Evolutionary conservation across 2,888 invertebrate species (phyloP), one percentile per base, ranked within the genome.

Genomic region (Andrena minutula): DNA sequence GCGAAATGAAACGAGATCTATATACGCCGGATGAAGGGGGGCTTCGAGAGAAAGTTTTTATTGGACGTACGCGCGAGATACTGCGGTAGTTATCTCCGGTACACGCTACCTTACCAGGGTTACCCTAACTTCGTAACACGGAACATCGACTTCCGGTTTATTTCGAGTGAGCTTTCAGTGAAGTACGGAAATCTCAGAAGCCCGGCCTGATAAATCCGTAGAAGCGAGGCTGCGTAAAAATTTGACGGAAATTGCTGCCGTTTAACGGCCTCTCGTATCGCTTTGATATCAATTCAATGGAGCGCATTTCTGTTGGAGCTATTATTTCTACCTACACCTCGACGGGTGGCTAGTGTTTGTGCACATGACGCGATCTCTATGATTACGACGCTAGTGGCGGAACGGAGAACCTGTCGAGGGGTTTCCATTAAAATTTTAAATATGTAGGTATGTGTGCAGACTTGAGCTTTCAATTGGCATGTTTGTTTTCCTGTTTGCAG

Each of bases 11-110:
- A 88, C 75, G 76, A 82, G 77, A 82, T 83, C 74, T 85, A 82
- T 85, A 83, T 71, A 80, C 66, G 77, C 51, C 28, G 66, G 75
- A 76, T 60, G 78, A 71, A 66, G 63, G 32, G 78, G 66, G 79
- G 79, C 68, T 86, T 87, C 84, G 66, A 23, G 70, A 58, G 72
- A 80, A 88, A 89, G 85, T 88, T 88, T 88, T 89, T 88, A 89
- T 88, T 89, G 87, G 79, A 83, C 71, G 66, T 80, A 79, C 65
- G 83, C 64, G 72, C 80, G 66, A 76, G 82, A 77, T 85, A 86
- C 72, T 66, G 66, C 70, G 77, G 64, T 87, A 81, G 86, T 87
- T 88, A 88, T 89, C 85, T 75, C 58, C 66, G 72, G 74, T 78
- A 76, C 74, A 56, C 65, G 83, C 20, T 53, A 41, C 53, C 74